Evolutionary conservation across 1,140 invertebrate species (phyloP), one percentile per base, ranked within the genome.

Genomic region (Ceratina calcarata): DNA sequence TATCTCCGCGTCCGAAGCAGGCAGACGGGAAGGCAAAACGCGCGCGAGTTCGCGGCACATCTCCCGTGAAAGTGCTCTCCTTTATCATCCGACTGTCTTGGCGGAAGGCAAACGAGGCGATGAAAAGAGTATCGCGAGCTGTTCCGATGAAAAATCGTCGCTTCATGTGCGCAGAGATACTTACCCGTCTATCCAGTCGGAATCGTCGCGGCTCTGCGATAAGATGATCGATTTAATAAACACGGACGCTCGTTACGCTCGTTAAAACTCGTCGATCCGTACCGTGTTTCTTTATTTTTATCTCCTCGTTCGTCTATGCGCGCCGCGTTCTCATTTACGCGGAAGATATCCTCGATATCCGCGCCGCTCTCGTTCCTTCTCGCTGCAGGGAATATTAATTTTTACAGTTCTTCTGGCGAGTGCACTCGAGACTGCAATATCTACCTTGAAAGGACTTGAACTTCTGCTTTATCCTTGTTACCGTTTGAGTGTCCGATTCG

Each of bases 21-120:
- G 18, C 16, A 18, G 16, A 18, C 1, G 27, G 27, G 27, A 4
- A 18, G n/a, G 22, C 53, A 20, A 45, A 76, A 45, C 51, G 20
- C 51, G 32, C 24, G 24, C 27, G 15, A 24, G 53, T 49, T 18
- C 24, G 51, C 22, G 16, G 10, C 22, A 15, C 45, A 13, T 76
- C 66, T 60, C 45, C 15, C 12, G 58, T 55, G 62, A 78, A 73
- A 73, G 53, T 75, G 65, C 27, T 67, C 66, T 69, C 58, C 67
- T 85, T 85, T 84, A 84, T 85, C 68, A 77, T 24, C 10, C 78
- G 68, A 16, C 37, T 66, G 81, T 75, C 78, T 72, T 16, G 77
- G 32, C 74, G 32, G 12, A 64, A 27, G 78, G 58, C 22, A 76
- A 64, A 24, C 70, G 20, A 6, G 37, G 20, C 49, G 71, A 67